Percentiles rank a stretch among this genome's conserved stretches.
These are phyloP conservation scores for Spea bombifrons DNA, from an alignment of 2,113 vertebrate genomes.

Conservation along the genomic window DNA sequence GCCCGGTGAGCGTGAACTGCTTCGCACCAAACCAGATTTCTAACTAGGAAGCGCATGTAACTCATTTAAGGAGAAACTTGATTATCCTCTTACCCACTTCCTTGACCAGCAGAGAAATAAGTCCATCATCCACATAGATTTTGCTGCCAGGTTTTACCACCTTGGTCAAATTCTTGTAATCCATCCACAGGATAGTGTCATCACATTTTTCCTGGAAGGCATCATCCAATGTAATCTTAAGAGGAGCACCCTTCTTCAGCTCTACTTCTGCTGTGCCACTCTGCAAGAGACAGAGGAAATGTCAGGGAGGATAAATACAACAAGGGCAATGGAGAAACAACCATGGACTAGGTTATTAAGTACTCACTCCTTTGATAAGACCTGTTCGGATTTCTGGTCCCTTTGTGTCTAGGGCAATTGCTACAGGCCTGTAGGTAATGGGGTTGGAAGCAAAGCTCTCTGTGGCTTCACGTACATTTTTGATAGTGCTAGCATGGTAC, in stretches of 20 bases:
- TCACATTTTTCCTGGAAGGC: constrained; percentile 87
- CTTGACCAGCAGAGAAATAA: constrained; percentile 88
- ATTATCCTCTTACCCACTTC: constrained; percentile 73
- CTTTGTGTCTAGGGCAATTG: constrained; percentile 95
- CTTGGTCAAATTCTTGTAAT: constrained; percentile 95
- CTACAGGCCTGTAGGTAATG: constrained; percentile 86
- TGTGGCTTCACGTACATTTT: constrained; percentile 85
- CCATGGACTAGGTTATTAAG: background rate
- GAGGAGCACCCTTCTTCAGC: constrained; percentile 79
- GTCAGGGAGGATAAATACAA: background rate
- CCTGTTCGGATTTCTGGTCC: constrained; percentile 97
- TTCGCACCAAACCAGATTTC: too few relatives aligned
- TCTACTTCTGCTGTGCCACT: constrained; percentile 94
- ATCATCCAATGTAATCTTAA: constrained; percentile 87
- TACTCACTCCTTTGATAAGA: constrained; percentile 93
- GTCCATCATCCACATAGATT: constrained; percentile 88
- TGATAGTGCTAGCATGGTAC: constrained; percentile 94
- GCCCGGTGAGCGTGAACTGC: too few relatives aligned
- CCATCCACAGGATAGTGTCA: constrained; percentile 86
- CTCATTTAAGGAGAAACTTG: background rate
- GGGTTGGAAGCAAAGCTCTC: constrained; percentile 87
- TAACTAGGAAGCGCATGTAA: background rate
- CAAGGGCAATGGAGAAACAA: background rate
- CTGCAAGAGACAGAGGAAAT: constrained; percentile 55
- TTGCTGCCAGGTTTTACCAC: constrained; percentile 82